A percentile compares a stretch with the other conserved stretches of the same genome.
Evolutionary conservation across 2,797 vertebrate species (phyloP).

Genomic region (Catamblyrhynchus diadema): DNA sequence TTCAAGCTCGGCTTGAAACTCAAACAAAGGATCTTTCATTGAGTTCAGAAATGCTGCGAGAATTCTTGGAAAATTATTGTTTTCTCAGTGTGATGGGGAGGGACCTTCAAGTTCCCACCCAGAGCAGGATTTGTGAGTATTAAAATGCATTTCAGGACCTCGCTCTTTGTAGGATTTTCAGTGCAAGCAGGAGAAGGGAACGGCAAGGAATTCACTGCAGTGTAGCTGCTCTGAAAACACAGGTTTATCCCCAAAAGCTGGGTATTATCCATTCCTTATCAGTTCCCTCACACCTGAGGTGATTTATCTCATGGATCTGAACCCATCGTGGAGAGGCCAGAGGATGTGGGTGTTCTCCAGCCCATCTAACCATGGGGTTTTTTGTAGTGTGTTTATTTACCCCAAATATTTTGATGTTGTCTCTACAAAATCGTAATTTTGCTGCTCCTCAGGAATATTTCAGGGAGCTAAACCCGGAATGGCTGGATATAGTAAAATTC

Average conservation of each 20-base stretch:
- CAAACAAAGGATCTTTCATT: constrained; percentile 58
- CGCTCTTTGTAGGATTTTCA: not conserved
- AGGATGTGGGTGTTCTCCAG: not conserved
- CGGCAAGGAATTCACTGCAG: not conserved
- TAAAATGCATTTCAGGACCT: not conserved
- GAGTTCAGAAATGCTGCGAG: constrained; percentile 31
- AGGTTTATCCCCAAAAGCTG: not conserved
- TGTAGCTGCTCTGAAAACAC: not conserved
- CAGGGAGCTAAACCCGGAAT: not conserved
- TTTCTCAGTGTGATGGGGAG: not conserved
- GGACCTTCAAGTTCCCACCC: not conserved
- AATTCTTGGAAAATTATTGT: not conserved
- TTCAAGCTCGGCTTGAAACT: constrained; percentile 40
- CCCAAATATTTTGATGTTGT: not conserved
- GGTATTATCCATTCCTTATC: not conserved
- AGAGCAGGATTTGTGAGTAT: not conserved
- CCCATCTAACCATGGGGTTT: not conserved
- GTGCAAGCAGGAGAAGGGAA: not conserved
- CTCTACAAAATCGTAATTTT: rapidly evolving
- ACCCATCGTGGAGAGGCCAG: not conserved
- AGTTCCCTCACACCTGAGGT: not conserved
- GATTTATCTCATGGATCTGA: not conserved
- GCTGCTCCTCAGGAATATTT: not conserved
- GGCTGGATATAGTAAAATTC: not conserved
- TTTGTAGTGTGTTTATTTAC: not conserved